A percentile compares a stretch with the other conserved stretches of the same genome.
Conservation (phyloP, 2,888 invertebrate species). For the Stenodema calcarata region DNA sequence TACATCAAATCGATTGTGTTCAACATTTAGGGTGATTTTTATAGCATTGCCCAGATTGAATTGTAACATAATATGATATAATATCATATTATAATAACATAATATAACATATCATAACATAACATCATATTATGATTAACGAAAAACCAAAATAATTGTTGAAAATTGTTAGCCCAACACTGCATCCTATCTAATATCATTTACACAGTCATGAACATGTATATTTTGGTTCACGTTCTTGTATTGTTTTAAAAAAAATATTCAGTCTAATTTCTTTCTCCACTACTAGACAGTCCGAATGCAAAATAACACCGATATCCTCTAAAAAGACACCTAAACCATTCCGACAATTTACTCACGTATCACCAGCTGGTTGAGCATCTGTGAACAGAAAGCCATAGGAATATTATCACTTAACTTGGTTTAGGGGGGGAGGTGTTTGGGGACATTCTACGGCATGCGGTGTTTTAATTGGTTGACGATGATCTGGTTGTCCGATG, state of each 20-base stretch:
- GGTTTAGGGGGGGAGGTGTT: background rate
- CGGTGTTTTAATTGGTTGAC: background rate
- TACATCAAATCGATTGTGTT: too few relatives aligned
- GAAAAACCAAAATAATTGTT: too few relatives aligned
- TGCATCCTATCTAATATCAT: too few relatives aligned
- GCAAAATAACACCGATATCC: slow-evolving; percentile 29
- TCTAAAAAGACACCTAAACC: slow-evolving; percentile 33
- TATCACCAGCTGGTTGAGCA: slow-evolving; percentile 48
- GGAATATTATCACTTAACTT: background rate
- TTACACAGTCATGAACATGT: background rate
- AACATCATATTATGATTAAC: too few relatives aligned
- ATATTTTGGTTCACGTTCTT: background rate
- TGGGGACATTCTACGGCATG: background rate
- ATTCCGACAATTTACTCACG: slow-evolving; percentile 45
- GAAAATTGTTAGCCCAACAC: too few relatives aligned
- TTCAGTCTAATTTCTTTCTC: background rate
- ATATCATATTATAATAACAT: too few relatives aligned
- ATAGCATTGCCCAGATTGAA: too few relatives aligned
- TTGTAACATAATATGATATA: too few relatives aligned
- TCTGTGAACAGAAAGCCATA: slow-evolving; percentile 41
- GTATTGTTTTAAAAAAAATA: background rate
- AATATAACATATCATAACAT: too few relatives aligned
- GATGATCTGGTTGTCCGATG: background rate
- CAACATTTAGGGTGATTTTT: too few relatives aligned
- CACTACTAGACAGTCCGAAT: slow-evolving; percentile 27